Base-by-base conservation (phyloP, 1,140 invertebrate species). In the Panagrolaimus sp. region DNA sequence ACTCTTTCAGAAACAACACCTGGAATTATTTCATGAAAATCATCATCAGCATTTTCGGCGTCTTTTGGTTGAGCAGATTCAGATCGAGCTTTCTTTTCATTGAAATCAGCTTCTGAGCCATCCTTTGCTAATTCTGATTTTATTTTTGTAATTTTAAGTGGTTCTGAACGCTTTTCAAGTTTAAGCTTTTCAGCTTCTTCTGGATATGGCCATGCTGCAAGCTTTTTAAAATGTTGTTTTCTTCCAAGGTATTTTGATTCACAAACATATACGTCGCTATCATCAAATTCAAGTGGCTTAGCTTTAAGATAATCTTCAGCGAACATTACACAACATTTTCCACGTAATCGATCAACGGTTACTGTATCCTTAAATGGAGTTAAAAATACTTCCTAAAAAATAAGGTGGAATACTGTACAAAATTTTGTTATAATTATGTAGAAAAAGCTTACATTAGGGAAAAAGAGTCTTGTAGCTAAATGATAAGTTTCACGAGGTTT, bases 201-300 rank as follows among this genome's bases (percentile, higher is more conserved):
- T 3, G 68, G 27, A 61, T 71, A 75, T 9, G 76, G 76, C 76
- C 76, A 78, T 2, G 63, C 38, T 11, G 38, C 20, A 5, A 78
- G 51, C 53, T 71, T 78, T 20, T 72, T 63, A 63, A 79, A 80
- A 47, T 79, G 78, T 23, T 68, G 61, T 51, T 73, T 68, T 63
- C 75, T 66, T 46, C 79, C 78, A 23, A 89, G 91, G 84, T 98
- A 98, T 11, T 93, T 87, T 14, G 92, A 94, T 85, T 98, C 95
- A 83, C 95, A 97, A 0, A 98, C 93, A 82, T 91, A 98, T 0
- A 98, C 90, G 85, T 98, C 94, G 82, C 93, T 93, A 68, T 95
- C 92, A 1, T 89, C 87, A 82, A 93, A 91, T 79, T 88, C 90
- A 85, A 84, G 66, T 13, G 74, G 69, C 38, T 71, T 68, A 9